Conservation (phyloP, 2,113 vertebrate genomes). For the Axis porcinus region DNA sequence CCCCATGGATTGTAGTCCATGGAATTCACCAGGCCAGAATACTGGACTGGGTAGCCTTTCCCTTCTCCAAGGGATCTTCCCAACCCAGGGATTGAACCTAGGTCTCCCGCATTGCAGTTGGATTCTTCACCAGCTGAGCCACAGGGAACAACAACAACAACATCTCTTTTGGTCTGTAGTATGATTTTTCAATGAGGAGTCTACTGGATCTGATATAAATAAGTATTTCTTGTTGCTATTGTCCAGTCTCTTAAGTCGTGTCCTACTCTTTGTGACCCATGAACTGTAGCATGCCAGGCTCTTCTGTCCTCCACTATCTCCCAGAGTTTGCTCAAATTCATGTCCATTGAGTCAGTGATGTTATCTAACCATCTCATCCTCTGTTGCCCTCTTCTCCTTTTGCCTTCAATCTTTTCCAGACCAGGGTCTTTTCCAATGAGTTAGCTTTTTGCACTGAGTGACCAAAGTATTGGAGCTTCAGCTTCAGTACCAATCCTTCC, state of each 20-base stretch:
- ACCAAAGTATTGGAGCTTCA: background rate
- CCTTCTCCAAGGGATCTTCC: background rate
- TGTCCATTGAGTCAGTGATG: background rate
- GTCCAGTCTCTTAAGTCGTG: background rate
- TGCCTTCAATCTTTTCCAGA: background rate
- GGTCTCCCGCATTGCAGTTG: background rate
- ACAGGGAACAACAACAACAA: background rate
- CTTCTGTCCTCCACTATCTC: background rate
- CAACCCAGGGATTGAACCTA: background rate
- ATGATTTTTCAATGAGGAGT: background rate
- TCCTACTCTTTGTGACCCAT: background rate
- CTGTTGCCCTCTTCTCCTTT: background rate
- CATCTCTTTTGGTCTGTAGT: background rate
- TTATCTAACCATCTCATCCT: background rate
- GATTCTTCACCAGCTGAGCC: background rate
- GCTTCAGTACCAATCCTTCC: background rate
- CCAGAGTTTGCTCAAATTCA: background rate
- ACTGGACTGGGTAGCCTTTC: background rate
- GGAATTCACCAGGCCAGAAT: background rate
- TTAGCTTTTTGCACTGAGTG: background rate
- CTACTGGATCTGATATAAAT: background rate
- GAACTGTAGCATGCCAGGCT: background rate
- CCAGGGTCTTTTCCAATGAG: background rate
- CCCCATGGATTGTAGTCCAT: background rate
- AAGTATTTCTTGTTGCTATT: background rate